Conservation (phyloP, 2,113 vertebrate genomes). For the Haemorhous mexicanus region DNA sequence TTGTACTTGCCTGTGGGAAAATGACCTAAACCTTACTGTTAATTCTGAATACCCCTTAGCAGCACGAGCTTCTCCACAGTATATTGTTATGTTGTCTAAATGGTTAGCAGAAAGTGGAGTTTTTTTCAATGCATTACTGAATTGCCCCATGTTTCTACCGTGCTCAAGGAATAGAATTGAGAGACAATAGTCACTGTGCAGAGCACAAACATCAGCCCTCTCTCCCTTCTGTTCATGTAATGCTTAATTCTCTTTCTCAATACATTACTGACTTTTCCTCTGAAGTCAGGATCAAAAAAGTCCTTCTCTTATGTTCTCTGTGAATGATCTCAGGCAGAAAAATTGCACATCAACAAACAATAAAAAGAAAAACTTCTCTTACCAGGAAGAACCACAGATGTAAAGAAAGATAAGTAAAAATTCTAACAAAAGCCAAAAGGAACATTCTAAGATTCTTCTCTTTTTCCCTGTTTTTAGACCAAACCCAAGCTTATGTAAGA, state of each 20-base stretch:
- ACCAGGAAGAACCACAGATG: neutral
- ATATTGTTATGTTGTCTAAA: neutral
- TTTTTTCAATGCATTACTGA: neutral
- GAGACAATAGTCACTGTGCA: neutral
- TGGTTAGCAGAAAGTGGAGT: neutral
- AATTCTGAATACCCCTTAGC: neutral
- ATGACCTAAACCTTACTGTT: neutral
- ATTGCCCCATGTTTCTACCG: neutral
- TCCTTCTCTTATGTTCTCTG: neutral
- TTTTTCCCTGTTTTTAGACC: neutral
- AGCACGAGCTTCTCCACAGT: neutral
- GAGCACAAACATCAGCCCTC: neutral
- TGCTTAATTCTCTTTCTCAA: neutral
- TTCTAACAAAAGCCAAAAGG: neutral
- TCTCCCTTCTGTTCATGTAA: neutral
- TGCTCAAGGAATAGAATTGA: neutral
- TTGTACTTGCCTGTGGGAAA: neutral
- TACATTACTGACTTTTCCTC: neutral
- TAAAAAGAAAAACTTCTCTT: neutral
- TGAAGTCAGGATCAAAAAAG: constrained; percentile 25
- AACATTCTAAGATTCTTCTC: neutral
- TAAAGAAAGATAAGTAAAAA: neutral
- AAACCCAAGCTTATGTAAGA: constrained; percentile 7
- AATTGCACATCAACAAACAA: neutral
- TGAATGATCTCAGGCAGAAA: neutral